Evolutionary conservation across 2,113 vertebrate genomes (phyloP).

Genomic region (Apeltes quadracus): DNA sequence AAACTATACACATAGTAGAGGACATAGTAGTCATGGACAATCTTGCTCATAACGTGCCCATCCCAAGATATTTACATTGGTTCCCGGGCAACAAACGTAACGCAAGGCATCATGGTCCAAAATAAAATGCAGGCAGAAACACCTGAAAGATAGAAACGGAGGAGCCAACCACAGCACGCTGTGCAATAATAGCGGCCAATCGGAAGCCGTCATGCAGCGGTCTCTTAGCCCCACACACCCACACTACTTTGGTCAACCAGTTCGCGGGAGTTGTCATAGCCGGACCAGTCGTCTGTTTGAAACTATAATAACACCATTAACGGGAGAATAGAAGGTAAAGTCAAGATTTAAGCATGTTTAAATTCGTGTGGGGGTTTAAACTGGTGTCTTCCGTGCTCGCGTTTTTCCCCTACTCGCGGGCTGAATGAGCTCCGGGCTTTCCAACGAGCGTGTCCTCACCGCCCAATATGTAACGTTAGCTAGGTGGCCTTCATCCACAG

Average conservation of each 20-base stretch:
- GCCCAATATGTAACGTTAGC: not conserved
- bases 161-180: constrained; percentile 61
- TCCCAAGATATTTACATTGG: constrained; percentile 43
- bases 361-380: not conserved
- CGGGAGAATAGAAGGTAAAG: constrained; percentile 60
- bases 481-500: not conserved
- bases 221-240: constrained; percentile 69
- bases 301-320: constrained; percentile 25
- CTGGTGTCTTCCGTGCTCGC: not conserved
- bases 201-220: constrained; percentile 35
- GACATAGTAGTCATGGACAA: no score
- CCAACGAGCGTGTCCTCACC: constrained; percentile 18
- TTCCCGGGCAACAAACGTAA: constrained; percentile 54
- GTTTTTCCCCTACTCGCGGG: not conserved
- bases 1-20: no score
- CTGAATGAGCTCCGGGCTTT: constrained; percentile 44
- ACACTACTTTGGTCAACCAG: constrained; percentile 78
- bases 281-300: constrained; percentile 41
- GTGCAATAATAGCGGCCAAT: constrained; percentile 64
- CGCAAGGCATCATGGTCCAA: constrained; percentile 79
- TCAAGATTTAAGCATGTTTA: not conserved
- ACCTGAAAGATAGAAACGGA: constrained; percentile 41
- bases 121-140: constrained; percentile 81
- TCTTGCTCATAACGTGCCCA: not conserved
- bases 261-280: constrained; percentile 75